Percentiles rank a stretch among this genome's conserved stretches.
Evolutionary conservation across 2,113 vertebrate species (phyloP).

Genomic region (Lucifuga dentata): DNA sequence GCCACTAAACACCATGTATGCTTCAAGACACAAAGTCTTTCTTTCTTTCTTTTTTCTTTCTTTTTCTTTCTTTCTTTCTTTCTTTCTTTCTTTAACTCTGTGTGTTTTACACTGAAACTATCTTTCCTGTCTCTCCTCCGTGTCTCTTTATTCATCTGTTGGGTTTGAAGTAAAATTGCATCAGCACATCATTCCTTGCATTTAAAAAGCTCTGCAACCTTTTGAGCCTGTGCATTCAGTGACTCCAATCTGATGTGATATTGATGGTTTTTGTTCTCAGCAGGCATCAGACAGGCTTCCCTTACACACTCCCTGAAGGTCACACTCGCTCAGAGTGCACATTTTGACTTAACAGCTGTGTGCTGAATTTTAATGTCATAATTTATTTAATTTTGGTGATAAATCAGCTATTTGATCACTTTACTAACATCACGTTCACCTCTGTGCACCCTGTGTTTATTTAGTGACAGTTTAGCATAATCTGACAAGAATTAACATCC

Average conservation of each 20-base stretch:
- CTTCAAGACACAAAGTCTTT: too few relatives aligned
- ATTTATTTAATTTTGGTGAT: neutral
- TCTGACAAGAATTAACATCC: constrained; percentile 5
- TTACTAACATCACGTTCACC: neutral
- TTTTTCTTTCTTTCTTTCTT: too few relatives aligned
- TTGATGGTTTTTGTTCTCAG: constrained; percentile 30
- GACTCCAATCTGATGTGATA: constrained; percentile 28
- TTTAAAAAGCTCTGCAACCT: neutral
- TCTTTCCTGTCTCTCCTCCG: too few relatives aligned
- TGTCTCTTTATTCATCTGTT: too few relatives aligned
- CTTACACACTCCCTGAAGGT: constrained; percentile 33
- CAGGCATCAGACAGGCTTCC: constrained; percentile 43
- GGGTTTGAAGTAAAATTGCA: constrained; percentile 28
- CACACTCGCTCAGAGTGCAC: constrained; percentile 13
- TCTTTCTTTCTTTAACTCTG: too few relatives aligned
- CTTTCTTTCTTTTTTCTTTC: too few relatives aligned
- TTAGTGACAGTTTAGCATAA: constrained; percentile 13
- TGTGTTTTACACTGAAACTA: too few relatives aligned
- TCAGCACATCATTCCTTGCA: constrained; percentile 19
- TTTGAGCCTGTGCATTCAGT: neutral
- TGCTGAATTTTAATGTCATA: neutral
- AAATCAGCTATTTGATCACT: constrained; percentile 32
- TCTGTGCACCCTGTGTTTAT: neutral
- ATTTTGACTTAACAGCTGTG: constrained; percentile 9
- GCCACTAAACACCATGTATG: neutral